phyloP scores from a whole-genome alignment of 2,797 vertebrate genomes.

The Thamnophis elegans region DNA sequence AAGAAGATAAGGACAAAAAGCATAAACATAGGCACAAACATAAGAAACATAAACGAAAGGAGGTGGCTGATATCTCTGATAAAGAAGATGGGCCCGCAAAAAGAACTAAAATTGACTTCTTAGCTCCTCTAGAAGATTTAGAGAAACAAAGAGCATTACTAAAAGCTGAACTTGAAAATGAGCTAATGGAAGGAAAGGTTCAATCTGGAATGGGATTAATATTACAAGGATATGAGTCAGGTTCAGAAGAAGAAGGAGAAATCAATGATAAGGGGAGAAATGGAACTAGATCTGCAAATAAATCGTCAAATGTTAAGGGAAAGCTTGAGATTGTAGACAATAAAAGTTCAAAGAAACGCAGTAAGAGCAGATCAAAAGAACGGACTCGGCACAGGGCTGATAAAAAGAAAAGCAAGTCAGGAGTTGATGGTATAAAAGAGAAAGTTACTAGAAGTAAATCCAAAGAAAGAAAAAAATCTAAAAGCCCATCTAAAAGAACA shows the following conservation, averaged over 20 bases:
- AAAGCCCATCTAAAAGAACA: constrained; percentile 81
- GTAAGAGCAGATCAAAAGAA: constrained; percentile 88
- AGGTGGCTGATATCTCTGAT: constrained; percentile 68
- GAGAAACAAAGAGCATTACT: constrained; percentile 98
- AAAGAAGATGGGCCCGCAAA: constrained; percentile 81
- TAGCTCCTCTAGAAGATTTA: constrained; percentile 93
- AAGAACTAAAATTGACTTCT: constrained; percentile 88
- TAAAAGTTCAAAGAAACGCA: constrained; percentile 85
- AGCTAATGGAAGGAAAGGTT: constrained; percentile 87
- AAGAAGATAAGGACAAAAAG: constrained; percentile 94
- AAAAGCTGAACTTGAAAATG: constrained; percentile 98
- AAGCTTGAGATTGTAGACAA: constrained; percentile 84
- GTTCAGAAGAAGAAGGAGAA: constrained; percentile 94
- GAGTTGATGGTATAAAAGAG: constrained; percentile 75
- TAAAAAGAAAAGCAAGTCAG: constrained; percentile 82
- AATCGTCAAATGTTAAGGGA: constrained; percentile 76
- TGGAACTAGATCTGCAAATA: constrained; percentile 82
- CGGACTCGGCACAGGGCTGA: constrained; percentile 84
- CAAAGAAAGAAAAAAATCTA: constrained; percentile 86
- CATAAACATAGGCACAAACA: constrained; percentile 97
- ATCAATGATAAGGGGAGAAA: constrained; percentile 86
- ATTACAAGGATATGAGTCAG: constrained; percentile 96
- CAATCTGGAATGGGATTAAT: constrained; percentile 98
- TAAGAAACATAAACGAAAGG: constrained; percentile 97
- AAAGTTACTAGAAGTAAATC: constrained; percentile 84